A percentile compares a stretch with the other conserved stretches of the same genome.
Evolutionary conservation across 35 echinoderm and acorn worm species (phyloP).

Genomic region (Ophiothrix spiculata): DNA sequence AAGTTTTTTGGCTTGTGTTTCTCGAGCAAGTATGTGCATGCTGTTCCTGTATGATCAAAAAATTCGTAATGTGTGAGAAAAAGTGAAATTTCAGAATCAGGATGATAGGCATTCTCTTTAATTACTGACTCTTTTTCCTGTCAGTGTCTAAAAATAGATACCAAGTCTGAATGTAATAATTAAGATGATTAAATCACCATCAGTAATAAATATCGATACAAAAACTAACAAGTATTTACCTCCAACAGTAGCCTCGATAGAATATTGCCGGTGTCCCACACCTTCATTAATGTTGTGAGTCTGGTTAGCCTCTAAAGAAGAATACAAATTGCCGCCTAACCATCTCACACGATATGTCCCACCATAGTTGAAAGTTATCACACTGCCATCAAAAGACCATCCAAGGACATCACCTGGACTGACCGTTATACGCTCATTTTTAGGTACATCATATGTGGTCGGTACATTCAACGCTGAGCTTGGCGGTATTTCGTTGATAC

Average conservation of each 20-base stretch:
- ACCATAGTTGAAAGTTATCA: neutral
- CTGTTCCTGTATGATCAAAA: too few relatives aligned
- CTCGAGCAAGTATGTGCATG: too few relatives aligned
- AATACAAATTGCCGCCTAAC: neutral
- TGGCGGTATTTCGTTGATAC: conserved; percentile 10
- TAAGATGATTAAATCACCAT: too few relatives aligned
- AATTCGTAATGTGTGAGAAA: too few relatives aligned
- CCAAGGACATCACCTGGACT: neutral
- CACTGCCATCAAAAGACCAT: neutral
- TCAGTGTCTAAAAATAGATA: too few relatives aligned
- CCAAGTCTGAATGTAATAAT: too few relatives aligned
- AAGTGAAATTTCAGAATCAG: too few relatives aligned
- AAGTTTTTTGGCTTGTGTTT: too few relatives aligned
- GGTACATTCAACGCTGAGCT: neutral
- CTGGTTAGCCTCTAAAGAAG: neutral
- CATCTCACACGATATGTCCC: neutral
- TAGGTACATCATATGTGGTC: neutral
- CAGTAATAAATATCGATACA: too few relatives aligned
- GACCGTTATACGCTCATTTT: neutral
- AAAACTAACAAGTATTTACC: too few relatives aligned
- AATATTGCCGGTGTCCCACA: neutral
- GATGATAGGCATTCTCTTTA: too few relatives aligned
- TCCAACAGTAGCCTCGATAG: conserved; percentile 5
- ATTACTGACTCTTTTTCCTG: too few relatives aligned
- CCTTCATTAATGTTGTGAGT: neutral